These are phyloP conservation scores for Naja naja DNA, from an alignment of 2,113 vertebrate species.

Conservation along the genomic window DNA sequence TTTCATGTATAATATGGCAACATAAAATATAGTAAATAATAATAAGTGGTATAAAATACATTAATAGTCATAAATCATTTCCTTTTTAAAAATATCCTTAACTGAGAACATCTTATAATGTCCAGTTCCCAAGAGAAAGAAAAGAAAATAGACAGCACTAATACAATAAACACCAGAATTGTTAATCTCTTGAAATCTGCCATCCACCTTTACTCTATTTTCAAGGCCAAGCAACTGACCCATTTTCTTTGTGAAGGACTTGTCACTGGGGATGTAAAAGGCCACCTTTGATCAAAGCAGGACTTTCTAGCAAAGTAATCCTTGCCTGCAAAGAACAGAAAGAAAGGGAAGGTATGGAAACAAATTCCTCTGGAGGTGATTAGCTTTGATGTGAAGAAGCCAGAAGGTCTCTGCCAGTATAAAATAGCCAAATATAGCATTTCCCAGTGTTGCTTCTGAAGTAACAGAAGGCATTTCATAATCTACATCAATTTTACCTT, in stretches of 20 bases:
- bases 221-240: constrained; percentile 14
- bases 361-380: background rate
- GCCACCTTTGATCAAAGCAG: constrained; percentile 39
- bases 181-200: background rate
- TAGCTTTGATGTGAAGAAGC: constrained; percentile 29
- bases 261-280: constrained; percentile 13
- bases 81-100: background rate
- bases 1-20: background rate
- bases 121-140: background rate
- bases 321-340: background rate
- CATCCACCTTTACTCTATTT: background rate
- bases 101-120: background rate
- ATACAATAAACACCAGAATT: background rate
- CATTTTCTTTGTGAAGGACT: background rate
- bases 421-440: background rate
- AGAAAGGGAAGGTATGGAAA: background rate
- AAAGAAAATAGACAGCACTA: background rate
- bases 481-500: background rate
- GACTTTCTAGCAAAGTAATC: background rate
- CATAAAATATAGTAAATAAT: background rate
- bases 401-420: rapidly evolving
- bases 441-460: background rate
- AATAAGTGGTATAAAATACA: background rate
- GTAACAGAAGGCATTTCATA: rapidly evolving
- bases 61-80: background rate